These are phyloP conservation scores for Mallotus villosus DNA, from an alignment of 2,797 vertebrate genomes.

Conservation along the genomic window DNA sequence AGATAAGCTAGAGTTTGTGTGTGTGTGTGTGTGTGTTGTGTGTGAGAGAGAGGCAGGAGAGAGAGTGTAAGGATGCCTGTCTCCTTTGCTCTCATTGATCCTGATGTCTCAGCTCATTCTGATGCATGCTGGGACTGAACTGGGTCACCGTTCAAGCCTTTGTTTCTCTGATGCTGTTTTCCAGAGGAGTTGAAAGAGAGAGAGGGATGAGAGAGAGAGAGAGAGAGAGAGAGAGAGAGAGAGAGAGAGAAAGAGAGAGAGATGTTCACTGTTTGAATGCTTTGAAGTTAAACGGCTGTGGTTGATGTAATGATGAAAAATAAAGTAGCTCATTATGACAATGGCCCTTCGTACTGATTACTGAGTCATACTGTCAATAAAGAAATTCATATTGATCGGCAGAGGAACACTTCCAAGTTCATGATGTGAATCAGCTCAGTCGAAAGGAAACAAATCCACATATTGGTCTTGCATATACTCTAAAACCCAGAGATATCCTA, in stretches of 20 bases:
- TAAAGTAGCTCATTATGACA: neutral
- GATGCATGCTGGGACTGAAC: conserved; percentile 47
- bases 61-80: neutral
- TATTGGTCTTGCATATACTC: too few species aligned
- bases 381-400: neutral
- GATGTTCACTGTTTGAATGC: neutral
- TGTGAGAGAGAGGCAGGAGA: neutral
- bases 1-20: too few species aligned
- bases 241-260: neutral
- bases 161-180: conserved; percentile 42
- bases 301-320: neutral
- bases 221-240: neutral
- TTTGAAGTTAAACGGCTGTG: neutral
- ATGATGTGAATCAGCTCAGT: neutral
- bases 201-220: neutral
- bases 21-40: too few species aligned
- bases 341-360: too few species aligned
- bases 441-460: neutral
- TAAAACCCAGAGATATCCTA: too few species aligned
- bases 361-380: neutral
- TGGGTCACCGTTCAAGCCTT: conserved; percentile 46
- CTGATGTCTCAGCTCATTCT: conserved; percentile 37
- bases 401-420: neutral
- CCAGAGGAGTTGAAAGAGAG: conserved; percentile 8
- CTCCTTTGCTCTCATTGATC: conserved; percentile 45